phyloP scores from a whole-genome alignment of 2,797 vertebrate species.

The Gymnothorax reevesii region DNA sequence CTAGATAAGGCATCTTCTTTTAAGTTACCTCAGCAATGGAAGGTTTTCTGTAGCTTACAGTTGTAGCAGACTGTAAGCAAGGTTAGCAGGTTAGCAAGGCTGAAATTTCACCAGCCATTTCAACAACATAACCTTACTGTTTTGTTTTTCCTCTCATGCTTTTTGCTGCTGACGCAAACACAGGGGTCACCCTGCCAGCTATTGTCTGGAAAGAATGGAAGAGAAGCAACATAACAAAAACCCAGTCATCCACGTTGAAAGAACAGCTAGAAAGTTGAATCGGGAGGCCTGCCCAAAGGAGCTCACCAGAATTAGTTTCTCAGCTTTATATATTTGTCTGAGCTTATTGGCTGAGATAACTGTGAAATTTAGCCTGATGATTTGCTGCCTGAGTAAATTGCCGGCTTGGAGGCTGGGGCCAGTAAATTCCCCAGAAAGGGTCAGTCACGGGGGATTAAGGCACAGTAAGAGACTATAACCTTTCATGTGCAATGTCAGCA shows the following conservation, averaged over 20 bases:
- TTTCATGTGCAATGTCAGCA: slow-evolving; percentile 42
- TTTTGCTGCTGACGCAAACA: slow-evolving; percentile 59
- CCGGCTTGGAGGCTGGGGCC: slow-evolving; percentile 35
- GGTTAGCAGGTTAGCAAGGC: too few species aligned
- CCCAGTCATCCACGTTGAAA: slow-evolving; percentile 52
- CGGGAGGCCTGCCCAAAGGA: slow-evolving; percentile 17
- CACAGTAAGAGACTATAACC: slow-evolving; percentile 37
- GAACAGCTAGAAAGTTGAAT: slow-evolving; percentile 63
- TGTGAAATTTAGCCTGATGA: slow-evolving; percentile 21
- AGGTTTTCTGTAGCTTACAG: too few species aligned
- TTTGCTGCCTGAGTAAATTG: not conserved
- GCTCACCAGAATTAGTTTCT: not conserved
- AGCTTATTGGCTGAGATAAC: slow-evolving; percentile 23
- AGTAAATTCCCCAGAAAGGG: slow-evolving; percentile 41
- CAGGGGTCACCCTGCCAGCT: slow-evolving; percentile 50
- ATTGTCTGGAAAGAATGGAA: not conserved
- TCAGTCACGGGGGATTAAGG: slow-evolving; percentile 50
- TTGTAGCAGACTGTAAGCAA: too few species aligned
- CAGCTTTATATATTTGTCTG: not conserved
- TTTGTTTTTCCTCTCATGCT: not conserved
- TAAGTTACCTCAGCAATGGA: too few species aligned
- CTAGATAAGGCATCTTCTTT: too few species aligned
- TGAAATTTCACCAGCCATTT: too few species aligned
- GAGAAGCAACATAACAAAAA: slow-evolving; percentile 51
- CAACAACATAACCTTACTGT: too few species aligned